Base-by-base conservation (phyloP, 2,113 vertebrate species). In the Isichthys henryi region DNA sequence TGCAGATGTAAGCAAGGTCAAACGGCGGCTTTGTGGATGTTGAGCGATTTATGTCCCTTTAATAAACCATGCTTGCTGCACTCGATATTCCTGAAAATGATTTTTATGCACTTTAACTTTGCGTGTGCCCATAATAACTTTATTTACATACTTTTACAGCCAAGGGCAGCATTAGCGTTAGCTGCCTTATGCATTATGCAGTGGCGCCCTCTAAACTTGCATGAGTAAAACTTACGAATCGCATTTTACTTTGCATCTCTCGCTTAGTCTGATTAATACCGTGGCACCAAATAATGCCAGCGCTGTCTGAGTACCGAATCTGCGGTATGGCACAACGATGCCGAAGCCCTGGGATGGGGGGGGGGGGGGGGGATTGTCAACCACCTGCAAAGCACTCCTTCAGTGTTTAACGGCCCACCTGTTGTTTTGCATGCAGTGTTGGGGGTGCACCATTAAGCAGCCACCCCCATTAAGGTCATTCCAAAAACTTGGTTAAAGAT, bases 121-220 rank as follows among this genome's bases (percentile, higher is more conserved):
- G 88, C 35, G 3, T 46, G 8, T 21, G 8, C 45, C 43, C 31
- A 89, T 88, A 74, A 80, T 89, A 89, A 45, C 85, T 84, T 48
- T 87, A 87, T 89, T 89, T 87, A 39, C 88, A 90, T 89, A 50
- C 19, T 84, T 87, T 84, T 87, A 43, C 82, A 88, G 88, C 53
- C 85, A 85, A 91, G 88, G 88, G 74, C 88, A 89, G n/a, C 31
- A 70, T 10, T 70, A 21, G 50, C 5, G 23, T n/a, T 89, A 21
- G 52, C 46, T 31, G 48, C 70, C n/a, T 48, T 70, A 35, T 89
- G 52, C 62, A 88, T 90, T 87, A 82, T 52, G 70, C 74, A 89
- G 49, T 46, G 15, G 56, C 35, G 17, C 80, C 52, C 80, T 88
- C n/a, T 56, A 84, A 80, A 19, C 77, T 31, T 35, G 49, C 35